phyloP scores from a whole-genome alignment of 2,888 invertebrate genomes.

The Drosophila gaucha region DNA sequence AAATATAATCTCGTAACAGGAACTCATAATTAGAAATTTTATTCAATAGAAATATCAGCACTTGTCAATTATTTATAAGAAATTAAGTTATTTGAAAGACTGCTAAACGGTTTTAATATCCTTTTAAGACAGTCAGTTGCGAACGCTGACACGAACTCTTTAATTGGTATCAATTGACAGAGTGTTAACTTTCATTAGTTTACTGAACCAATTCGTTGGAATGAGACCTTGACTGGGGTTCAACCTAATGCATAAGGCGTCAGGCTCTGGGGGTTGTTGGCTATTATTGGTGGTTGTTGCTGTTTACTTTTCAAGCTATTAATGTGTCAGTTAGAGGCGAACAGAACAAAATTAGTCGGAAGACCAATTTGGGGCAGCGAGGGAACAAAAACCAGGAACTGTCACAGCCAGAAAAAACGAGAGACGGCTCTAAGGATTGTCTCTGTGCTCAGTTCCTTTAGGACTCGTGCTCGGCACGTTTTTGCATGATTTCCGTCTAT shows the following conservation, averaged over 20 bases:
- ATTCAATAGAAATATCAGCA: neutral
- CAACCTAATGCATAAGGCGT: slow-evolving; percentile 2
- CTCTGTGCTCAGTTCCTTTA: slow-evolving; percentile 28
- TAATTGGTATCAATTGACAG: neutral
- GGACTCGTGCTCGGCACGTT: slow-evolving; percentile 72
- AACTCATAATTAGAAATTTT: too few species aligned
- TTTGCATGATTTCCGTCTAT: slow-evolving; percentile 69
- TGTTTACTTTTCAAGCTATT: slow-evolving; percentile 57
- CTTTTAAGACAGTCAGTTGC: neutral
- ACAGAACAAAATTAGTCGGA: slow-evolving; percentile 18
- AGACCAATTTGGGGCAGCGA: slow-evolving; percentile 49
- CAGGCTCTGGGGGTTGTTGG: neutral
- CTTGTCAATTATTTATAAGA: neutral
- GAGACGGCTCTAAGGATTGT: slow-evolving; percentile 37
- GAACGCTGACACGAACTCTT: neutral
- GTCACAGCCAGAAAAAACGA: slow-evolving; percentile 59
- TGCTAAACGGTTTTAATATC: neutral
- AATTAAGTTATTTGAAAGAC: neutral
- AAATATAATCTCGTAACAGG: too few species aligned
- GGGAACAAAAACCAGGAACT: slow-evolving; percentile 30
- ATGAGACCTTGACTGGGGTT: slow-evolving; percentile 3
- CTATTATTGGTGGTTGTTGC: slow-evolving; percentile 1
- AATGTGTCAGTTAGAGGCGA: slow-evolving; percentile 51
- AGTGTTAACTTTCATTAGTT: neutral
- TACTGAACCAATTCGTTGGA: neutral